phyloP scores from a whole-genome alignment of 1,140 invertebrate genomes.

The Drosophila bifasciata region DNA sequence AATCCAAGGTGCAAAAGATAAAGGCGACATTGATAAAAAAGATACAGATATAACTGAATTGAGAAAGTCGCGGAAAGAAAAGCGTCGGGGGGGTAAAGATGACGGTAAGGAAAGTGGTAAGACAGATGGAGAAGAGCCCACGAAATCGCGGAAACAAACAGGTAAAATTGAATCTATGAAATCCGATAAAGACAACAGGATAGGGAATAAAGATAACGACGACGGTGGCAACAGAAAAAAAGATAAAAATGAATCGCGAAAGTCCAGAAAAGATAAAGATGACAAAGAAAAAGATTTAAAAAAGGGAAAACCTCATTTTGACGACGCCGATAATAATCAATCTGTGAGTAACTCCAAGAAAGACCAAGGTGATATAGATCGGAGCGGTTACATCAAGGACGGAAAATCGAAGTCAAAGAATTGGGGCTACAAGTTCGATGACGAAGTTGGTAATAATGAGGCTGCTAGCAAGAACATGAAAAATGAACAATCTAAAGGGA shows the following conservation, averaged over 20 bases:
- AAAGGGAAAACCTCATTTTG: background rate
- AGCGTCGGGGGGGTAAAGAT: background rate
- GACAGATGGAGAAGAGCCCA: background rate
- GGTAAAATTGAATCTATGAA: background rate
- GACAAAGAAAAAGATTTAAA: background rate
- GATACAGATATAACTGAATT: background rate
- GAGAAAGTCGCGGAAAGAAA: background rate
- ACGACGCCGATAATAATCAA: background rate
- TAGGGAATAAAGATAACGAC: slow-evolving; percentile 1
- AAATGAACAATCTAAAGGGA: background rate
- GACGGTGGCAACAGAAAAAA: background rate
- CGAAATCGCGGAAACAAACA: background rate
- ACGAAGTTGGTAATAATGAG: background rate
- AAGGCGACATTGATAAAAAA: background rate
- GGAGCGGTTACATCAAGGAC: background rate
- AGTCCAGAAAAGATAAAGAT: background rate
- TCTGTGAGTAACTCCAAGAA: no score
- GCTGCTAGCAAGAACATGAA: background rate
- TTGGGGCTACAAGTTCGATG: background rate
- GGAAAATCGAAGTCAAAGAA: background rate
- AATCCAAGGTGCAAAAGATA: background rate
- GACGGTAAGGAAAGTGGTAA: background rate
- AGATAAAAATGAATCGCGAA: background rate
- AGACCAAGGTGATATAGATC: no score
- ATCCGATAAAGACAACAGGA: background rate